A percentile compares a stretch with the other conserved stretches of the same genome.
phyloP scores from a whole-genome alignment of 2,113 vertebrate species.

The Cairina moschata region DNA sequence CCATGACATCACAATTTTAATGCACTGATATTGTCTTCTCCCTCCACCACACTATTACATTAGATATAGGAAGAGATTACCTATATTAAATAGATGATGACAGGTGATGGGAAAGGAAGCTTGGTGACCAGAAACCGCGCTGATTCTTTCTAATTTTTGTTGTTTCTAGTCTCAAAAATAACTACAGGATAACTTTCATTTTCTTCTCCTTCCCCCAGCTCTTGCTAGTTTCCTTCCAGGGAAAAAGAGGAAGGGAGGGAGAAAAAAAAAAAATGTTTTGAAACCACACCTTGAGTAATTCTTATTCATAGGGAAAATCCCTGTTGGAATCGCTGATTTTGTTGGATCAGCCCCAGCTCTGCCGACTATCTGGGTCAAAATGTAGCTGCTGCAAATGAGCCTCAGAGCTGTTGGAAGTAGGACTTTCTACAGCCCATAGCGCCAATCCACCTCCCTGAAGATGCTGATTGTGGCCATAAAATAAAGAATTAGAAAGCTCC shows the following conservation, averaged over 20 bases:
- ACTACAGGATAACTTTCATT: neutral
- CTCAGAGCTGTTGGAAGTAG: neutral
- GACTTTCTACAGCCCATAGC: neutral
- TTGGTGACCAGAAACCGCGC: neutral
- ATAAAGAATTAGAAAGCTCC: neutral
- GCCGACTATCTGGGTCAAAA: accelerated
- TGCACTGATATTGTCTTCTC: too few species aligned
- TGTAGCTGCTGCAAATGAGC: accelerated
- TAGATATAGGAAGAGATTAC: neutral
- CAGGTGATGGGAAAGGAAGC: neutral
- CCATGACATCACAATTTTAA: neutral
- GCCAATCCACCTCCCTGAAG: neutral
- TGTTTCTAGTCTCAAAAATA: neutral
- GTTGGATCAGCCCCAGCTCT: neutral
- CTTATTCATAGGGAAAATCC: neutral
- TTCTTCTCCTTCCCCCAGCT: neutral
- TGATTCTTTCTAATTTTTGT: neutral
- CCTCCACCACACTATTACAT: too few species aligned
- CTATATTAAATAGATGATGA: too few species aligned
- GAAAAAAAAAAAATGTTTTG: neutral
- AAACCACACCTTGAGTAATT: too few species aligned
- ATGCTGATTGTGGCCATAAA: accelerated
- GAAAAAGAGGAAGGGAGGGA: neutral
- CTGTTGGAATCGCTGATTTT: neutral
- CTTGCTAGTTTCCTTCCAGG: neutral